Evolutionary conservation across 2,888 invertebrate species (phyloP), one percentile per base, ranked within the genome.

Genomic region (Dasysyrphus albostriatus): DNA sequence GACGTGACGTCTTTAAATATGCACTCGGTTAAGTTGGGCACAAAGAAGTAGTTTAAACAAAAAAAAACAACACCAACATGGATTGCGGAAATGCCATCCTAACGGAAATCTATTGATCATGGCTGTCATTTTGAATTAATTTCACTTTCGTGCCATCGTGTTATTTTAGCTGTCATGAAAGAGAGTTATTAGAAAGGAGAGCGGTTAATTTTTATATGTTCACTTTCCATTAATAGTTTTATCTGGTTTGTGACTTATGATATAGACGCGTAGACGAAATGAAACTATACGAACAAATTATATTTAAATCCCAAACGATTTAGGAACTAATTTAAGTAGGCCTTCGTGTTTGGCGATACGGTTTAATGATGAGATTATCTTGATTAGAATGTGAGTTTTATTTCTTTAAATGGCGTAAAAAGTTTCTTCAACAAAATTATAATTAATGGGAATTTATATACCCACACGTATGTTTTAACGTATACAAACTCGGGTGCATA

Each of bases 51-150:
- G 1, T 29, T 12, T 39, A n/a, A 34, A 47, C 49, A 14, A n/a
- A 0, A 32, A 47, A 34, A 16, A 14, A 51, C 24, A 67, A 16
- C 8, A 7, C 10, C 24, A 67, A 54, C 51, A 54, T 54, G 54
- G 16, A 37, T 54, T 69, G 54, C 69, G 69, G 69, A 69, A 69
- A 69, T 69, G 51, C 24, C 54, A 16, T 24, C 6, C 12, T 34
- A 69, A 54, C n/a, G 39, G 39, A 69, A 69, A 51, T 54, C 37
- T 69, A 69, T 69, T 54, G 69, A 69, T 69, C 69, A 69, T 69
- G 69, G 69, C 54, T 69, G 69, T 69, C 69, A 69, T 54, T 69
- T 69, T n/a, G 37, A 54, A 54, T 69, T 69, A 69, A 54, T 51
- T 69, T 69, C 69, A 69, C 69, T 69, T 69, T 69, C 69, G 54